Evolutionary conservation across 2,888 invertebrate genomes (phyloP), one percentile per base, ranked within the genome.

Genomic region (Drosophila borborema): DNA sequence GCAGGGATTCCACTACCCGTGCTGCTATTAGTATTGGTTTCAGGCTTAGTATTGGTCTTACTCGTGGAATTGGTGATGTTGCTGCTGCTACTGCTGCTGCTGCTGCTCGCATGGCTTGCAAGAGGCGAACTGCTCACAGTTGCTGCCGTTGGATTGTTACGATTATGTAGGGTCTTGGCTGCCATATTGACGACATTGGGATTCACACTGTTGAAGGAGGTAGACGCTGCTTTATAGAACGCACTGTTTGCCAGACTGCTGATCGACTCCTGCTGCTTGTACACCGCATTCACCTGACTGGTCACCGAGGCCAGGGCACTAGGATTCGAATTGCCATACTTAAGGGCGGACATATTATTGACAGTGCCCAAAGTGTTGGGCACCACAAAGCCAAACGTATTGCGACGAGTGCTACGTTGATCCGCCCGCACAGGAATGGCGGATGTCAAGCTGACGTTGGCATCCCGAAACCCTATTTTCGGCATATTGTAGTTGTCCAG

Each of bases 231-330:
- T 18, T 82, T 82, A 31, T 80, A 84, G 34, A 59, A 84, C 7
- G 60, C 61, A 72, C 66, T 74, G 36, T 86, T 76, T 0, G 72
- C 68, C 48, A 73, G 20, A n/a, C 60, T 68, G 36, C 67, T 72
- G 1, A 62, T 48, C 1, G 60, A 18, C 3, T 87, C 82, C 18
- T 69, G 64, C 18, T 74, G 66, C 41, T 54, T 81, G 3, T 10
- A 20, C 0, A 58, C 62, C 2, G 82, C 89, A 55, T 75, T 89
- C 7, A 73, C 68, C 9, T 81, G 82, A 1, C 73, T 77, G 0
- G 87, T 60, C 16, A 85, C 18, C 1, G 77, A 58, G 2, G 80
- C 87, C 53, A 85, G 16, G 0, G 85, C 80, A 18, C 85, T 80
- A 8, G 70, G 66, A 69, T 74, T 81, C 0, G 71, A 20, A 1